Evolutionary conservation across 2,797 vertebrate genomes (phyloP), one percentile per base, ranked within the genome.

Genomic region (Syndactyla subalaris): DNA sequence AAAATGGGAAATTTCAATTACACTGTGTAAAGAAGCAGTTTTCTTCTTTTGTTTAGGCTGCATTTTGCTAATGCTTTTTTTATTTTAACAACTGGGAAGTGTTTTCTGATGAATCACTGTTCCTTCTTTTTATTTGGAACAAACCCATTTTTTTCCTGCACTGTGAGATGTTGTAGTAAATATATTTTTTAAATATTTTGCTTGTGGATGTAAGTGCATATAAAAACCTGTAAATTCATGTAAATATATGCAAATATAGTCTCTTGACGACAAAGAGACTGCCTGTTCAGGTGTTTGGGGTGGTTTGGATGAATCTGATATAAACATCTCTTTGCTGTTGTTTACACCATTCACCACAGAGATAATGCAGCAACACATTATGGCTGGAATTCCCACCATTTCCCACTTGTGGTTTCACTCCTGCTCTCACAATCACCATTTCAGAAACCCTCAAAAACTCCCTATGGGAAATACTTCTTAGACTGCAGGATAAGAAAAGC

Each of bases 191-290:
- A 38, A 81, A 62, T 55, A 48, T 49, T 89, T 75, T 75, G 14
- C 74, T 32, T 21, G 36, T 21, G 57, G 49, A 43, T 49, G 32
- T 49, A 43, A 55, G 68, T 75, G 13, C 2, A 6, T 21, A 20
- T 43, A 55, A 82, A 76, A 70, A 12, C 36, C 57, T 76, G 57
- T 62, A 82, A 89, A 70, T 79, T 89, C 26, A 67, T 89, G 68
- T 58, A 91, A 91, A 88, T 66, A 51, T 51, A 71, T 88, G 67
- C 67, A 91, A 89, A 91, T 85, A 66, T 39, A 75, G 49, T 70
- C 61, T 66, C 63, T 45, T n/a, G 32, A 75, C 82, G 72, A 68
- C 39, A 84, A 71, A 76, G 39, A 75, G 72, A 81, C 72, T 46
- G 45, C 55, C 4, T 4, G 16, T 68, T 92, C 83, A 82, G 72